phyloP scores from a whole-genome alignment of 2,797 vertebrate species.

The Coranthus polyacanthus region DNA sequence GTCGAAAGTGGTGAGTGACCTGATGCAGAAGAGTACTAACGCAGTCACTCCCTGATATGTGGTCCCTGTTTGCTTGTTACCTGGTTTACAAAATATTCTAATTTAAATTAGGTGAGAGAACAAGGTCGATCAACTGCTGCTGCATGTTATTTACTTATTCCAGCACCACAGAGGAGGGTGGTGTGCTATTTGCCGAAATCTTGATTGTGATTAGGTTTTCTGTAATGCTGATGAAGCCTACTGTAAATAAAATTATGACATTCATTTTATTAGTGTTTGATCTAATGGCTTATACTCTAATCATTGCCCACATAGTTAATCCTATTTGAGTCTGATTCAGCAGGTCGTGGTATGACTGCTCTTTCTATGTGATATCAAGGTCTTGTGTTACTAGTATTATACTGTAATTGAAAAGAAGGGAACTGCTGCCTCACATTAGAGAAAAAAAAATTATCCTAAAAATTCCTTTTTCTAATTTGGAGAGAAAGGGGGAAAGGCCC shows the following conservation, averaged over 20 bases:
- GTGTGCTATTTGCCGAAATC: slow-evolving; percentile 5
- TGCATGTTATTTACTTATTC: not conserved
- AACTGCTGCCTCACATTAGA: not conserved
- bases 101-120: too few relatives aligned
- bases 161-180: not conserved
- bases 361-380: slow-evolving; percentile 14
- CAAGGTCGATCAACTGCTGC: too few relatives aligned
- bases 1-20: slow-evolving; percentile 16
- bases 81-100: too few relatives aligned
- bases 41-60: too few relatives aligned
- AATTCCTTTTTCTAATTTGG: slow-evolving; percentile 13
- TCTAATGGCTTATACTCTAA: slow-evolving; percentile 36
- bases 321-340: slow-evolving; percentile 29
- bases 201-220: slow-evolving; percentile 7
- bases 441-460: not conserved
- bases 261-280: slow-evolving; percentile 21
- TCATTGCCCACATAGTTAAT: slow-evolving; percentile 12
- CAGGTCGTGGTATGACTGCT: slow-evolving; percentile 11
- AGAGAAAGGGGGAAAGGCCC: not conserved
- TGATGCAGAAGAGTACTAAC: slow-evolving; percentile 8
- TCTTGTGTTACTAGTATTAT: not conserved
- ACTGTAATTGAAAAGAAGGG: not conserved
- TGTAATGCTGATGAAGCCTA: slow-evolving; percentile 18
- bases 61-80: too few relatives aligned
- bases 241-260: slow-evolving; percentile 20